phyloP scores from a whole-genome alignment of 2,797 vertebrate species.

The Microcaecilia unicolor region DNA sequence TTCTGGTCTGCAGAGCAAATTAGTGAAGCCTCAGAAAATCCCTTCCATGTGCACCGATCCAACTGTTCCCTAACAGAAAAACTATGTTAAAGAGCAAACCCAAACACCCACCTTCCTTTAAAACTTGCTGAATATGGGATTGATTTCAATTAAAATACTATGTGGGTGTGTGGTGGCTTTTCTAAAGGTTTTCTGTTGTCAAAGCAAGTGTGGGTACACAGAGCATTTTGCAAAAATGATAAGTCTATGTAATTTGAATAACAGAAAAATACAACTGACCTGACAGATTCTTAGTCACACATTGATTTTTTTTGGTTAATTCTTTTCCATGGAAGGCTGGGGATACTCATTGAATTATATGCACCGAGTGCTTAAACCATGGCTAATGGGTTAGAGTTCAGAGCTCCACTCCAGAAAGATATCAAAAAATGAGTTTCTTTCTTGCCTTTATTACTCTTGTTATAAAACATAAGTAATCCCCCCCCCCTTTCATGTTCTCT shows the following conservation, averaged over 20 bases:
- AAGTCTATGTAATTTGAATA: slow-evolving; percentile 27
- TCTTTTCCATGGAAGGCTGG: too few relatives aligned
- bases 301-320: too few relatives aligned
- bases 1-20: slow-evolving; percentile 27
- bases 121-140: slow-evolving; percentile 34
- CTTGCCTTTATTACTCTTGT: too few relatives aligned
- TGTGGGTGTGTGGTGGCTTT: slow-evolving; percentile 22
- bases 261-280: too few relatives aligned
- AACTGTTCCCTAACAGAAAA: slow-evolving; percentile 26
- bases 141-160: slow-evolving; percentile 40
- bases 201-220: slow-evolving; percentile 14
- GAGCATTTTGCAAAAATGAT: slow-evolving; percentile 21
- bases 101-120: slow-evolving; percentile 48
- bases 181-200: slow-evolving; percentile 12
- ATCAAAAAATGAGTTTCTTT: too few relatives aligned
- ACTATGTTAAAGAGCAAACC: slow-evolving; percentile 19
- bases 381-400: too few relatives aligned
- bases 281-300: too few relatives aligned
- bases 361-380: too few relatives aligned
- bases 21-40: slow-evolving; percentile 21
- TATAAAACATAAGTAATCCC: too few relatives aligned
- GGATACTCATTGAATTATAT: too few relatives aligned
- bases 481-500: too few relatives aligned
- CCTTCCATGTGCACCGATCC: slow-evolving; percentile 38
- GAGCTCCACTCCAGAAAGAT: too few relatives aligned